phyloP scores from a whole-genome alignment of 1,140 invertebrate genomes.

The Nomia melanderi region DNA sequence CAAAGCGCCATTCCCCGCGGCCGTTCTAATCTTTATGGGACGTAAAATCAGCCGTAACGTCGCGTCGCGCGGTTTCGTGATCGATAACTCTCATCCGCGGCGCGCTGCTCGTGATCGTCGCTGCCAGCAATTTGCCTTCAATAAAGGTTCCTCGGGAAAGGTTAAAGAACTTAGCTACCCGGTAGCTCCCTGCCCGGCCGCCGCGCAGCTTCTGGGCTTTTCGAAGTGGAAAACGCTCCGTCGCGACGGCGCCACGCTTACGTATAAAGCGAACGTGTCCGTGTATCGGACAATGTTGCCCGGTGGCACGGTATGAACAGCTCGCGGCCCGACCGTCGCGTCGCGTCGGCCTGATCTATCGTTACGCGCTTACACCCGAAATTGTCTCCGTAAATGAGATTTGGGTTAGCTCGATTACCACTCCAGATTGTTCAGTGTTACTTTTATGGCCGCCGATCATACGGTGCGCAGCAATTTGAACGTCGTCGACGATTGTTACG shows the following conservation, averaged over 20 bases:
- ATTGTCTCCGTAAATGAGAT: slow-evolving; percentile 21
- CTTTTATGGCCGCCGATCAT: slow-evolving; percentile 20
- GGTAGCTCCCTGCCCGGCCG: neutral
- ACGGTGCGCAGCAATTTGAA: neutral
- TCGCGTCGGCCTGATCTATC: slow-evolving; percentile 23
- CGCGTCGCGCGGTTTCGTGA: no score
- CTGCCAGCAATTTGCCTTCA: slow-evolving; percentile 24
- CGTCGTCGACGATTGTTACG: neutral
- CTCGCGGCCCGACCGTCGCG: neutral
- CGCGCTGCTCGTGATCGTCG: no score
- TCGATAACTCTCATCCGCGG: slow-evolving; percentile 26
- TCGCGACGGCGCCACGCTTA: slow-evolving; percentile 32
- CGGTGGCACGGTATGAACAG: neutral
- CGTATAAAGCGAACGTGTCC: neutral
- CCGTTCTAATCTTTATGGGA: slow-evolving; percentile 18
- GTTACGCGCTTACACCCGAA: slow-evolving; percentile 13
- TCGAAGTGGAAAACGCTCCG: slow-evolving; percentile 35
- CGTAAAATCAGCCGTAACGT: neutral
- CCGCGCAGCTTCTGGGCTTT: slow-evolving; percentile 24
- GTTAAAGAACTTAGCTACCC: slow-evolving; percentile 28
- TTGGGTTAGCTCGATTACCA: slow-evolving; percentile 23
- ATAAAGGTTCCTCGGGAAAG: slow-evolving; percentile 27
- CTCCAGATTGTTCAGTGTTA: slow-evolving; percentile 18
- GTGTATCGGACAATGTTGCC: neutral
- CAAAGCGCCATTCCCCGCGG: neutral